phyloP scores from a whole-genome alignment of 2,797 vertebrate species.

The Sebastes minor region DNA sequence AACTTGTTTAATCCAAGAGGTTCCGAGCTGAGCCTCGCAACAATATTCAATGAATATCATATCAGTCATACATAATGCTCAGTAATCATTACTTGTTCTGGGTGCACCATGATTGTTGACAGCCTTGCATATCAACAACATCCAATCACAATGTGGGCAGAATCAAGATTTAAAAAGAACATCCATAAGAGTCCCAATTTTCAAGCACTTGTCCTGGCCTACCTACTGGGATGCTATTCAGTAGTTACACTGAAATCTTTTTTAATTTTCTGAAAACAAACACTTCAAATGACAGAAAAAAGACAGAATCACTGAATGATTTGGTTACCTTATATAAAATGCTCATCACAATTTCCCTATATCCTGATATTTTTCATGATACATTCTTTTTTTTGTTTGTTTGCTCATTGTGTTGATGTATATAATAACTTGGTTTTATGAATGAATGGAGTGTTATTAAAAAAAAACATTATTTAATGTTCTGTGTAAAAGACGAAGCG shows the following conservation, averaged over 20 bases:
- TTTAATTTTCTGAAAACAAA: too few relatives aligned
- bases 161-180: background rate
- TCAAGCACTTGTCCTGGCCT: background rate
- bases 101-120: background rate
- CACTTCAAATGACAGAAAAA: too few relatives aligned
- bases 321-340: background rate
- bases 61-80: background rate
- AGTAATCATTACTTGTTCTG: background rate
- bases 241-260: background rate
- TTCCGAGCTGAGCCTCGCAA: background rate
- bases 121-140: background rate
- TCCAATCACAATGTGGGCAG: background rate
- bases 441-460: conserved; percentile 11
- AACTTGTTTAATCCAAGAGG: background rate
- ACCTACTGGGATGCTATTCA: background rate
- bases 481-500: background rate
- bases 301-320: background rate
- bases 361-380: background rate
- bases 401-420: background rate
- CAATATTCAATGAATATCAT: background rate
- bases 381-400: background rate
- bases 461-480: background rate
- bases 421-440: background rate
- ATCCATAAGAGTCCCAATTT: background rate
- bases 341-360: background rate